Conservation (phyloP, 2,113 vertebrate genomes). For the Hymenochirus boettgeri region DNA sequence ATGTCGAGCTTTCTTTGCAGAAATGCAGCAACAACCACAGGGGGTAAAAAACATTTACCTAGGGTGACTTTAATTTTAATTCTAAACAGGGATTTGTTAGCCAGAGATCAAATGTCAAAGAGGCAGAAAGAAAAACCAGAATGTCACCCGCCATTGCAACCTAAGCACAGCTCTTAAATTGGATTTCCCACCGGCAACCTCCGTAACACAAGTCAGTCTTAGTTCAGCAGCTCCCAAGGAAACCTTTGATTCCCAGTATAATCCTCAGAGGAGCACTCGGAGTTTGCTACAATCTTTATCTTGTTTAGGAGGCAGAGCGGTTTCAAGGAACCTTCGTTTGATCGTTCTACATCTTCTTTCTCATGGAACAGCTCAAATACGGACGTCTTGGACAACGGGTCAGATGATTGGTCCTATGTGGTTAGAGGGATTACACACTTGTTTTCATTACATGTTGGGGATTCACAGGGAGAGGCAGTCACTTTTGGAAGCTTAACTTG, state of each 20-base stretch:
- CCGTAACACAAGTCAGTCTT: constrained; percentile 38
- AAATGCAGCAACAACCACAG: not conserved
- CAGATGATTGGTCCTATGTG: not conserved
- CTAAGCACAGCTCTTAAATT: not conserved
- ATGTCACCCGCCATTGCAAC: constrained; percentile 18
- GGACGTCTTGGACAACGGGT: constrained; percentile 41
- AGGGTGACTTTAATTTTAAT: constrained; percentile 26
- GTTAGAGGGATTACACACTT: constrained; percentile 13
- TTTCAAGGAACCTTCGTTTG: constrained; percentile 53
- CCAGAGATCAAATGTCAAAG: constrained; percentile 38
- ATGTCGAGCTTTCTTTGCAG: not conserved
- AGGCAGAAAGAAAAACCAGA: constrained; percentile 10
- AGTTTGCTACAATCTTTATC: constrained; percentile 48
- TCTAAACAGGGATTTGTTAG: constrained; percentile 34
- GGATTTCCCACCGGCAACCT: constrained; percentile 7
- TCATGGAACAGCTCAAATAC: constrained; percentile 28
- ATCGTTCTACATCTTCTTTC: constrained; percentile 31
- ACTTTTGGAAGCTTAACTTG: no score
- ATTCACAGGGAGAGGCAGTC: no score
- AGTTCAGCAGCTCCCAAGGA: constrained; percentile 15
- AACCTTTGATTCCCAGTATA: constrained; percentile 10
- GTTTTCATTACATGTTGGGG: not conserved
- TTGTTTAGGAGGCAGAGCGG: constrained; percentile 45
- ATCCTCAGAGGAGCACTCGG: constrained; percentile 43
- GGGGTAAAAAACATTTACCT: constrained; percentile 15